phyloP scores from a whole-genome alignment of 1,140 invertebrate species.

The Pseudomyrmex cubaensis region DNA sequence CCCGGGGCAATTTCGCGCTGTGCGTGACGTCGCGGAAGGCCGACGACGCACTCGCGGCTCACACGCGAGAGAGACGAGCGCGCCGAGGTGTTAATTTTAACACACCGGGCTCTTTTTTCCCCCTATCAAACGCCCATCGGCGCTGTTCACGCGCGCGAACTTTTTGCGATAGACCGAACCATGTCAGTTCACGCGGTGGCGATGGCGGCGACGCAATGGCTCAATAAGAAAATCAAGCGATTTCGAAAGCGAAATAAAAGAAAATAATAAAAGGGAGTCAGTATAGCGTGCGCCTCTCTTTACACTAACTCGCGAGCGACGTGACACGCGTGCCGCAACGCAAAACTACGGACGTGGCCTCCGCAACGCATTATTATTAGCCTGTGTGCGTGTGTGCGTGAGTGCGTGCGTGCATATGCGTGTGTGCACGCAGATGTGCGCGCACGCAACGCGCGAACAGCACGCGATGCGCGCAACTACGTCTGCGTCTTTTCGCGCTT shows the following conservation, averaged over 20 bases:
- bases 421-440: slow-evolving; percentile 66
- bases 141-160: slow-evolving; percentile 44
- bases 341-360: slow-evolving; percentile 60
- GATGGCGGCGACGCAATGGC: slow-evolving; percentile 27
- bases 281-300: slow-evolving; percentile 27
- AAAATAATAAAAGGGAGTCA: background rate
- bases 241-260: slow-evolving; percentile 37
- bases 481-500: slow-evolving; percentile 18
- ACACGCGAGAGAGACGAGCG: slow-evolving; percentile 65
- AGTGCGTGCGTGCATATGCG: slow-evolving; percentile 65
- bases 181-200: slow-evolving; percentile 1
- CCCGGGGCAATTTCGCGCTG: slow-evolving; percentile 1
- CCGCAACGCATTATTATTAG: slow-evolving; percentile 72
- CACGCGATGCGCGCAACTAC: slow-evolving; percentile 68
- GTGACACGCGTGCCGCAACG: slow-evolving; percentile 55
- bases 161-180: slow-evolving; percentile 38
- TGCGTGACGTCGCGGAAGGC: slow-evolving; percentile 39
- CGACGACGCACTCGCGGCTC: slow-evolving; percentile 50
- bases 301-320: slow-evolving; percentile 39
- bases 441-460: slow-evolving; percentile 66
- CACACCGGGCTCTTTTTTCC: slow-evolving; percentile 61
- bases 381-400: slow-evolving; percentile 70
- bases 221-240: slow-evolving; percentile 60
- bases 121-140: slow-evolving; percentile 55
- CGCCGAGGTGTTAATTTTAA: slow-evolving; percentile 74